These are phyloP conservation scores for Cydia amplana DNA, from an alignment of 1,140 invertebrate genomes.

Conservation along the genomic window DNA sequence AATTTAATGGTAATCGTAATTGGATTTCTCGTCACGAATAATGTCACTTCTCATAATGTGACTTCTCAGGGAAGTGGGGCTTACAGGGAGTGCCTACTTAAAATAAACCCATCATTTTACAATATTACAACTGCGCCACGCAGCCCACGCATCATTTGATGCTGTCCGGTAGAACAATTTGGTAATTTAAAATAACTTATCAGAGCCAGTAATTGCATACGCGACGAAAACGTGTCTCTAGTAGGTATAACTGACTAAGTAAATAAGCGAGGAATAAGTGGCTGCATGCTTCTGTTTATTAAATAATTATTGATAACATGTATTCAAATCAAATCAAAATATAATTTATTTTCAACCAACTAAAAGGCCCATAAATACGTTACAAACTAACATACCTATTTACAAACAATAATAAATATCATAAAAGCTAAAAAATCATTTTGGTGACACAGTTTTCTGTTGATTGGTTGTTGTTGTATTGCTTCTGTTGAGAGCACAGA, in stretches of 20 bases:
- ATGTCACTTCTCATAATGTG: neutral
- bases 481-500: neutral
- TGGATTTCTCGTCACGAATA: constrained; percentile 8
- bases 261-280: neutral
- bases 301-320: neutral
- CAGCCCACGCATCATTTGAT: neutral
- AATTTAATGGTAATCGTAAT: constrained; percentile 17
- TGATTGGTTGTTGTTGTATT: neutral
- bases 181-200: constrained; percentile 8
- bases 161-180: neutral
- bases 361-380: too few species aligned
- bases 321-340: too few species aligned
- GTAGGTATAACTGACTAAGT: neutral
- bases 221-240: neutral
- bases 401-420: too few species aligned
- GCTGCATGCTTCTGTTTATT: neutral
- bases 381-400: too few species aligned
- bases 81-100: neutral
- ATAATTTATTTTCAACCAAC: too few species aligned
- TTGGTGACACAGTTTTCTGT: too few species aligned
- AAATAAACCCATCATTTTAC: neutral
- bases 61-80: neutral
- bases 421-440: too few species aligned
- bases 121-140: neutral
- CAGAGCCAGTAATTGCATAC: neutral